A percentile compares a stretch with the other conserved stretches of the same genome.
Conservation (phyloP, 2,888 invertebrate species). For the Cataglyphis cursor region DNA sequence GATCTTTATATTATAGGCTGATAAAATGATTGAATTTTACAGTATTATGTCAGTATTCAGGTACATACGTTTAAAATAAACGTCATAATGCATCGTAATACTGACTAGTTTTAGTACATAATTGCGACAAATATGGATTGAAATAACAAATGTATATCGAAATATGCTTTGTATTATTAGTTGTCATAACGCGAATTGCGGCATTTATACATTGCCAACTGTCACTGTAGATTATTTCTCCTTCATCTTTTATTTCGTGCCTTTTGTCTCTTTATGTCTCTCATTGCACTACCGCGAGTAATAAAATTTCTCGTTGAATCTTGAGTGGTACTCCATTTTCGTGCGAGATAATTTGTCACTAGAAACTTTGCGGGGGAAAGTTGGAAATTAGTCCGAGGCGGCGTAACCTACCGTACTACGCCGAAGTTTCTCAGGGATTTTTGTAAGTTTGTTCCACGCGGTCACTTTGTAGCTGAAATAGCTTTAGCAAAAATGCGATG, state of each 20-base stretch:
- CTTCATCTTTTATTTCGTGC: slow-evolving; percentile 58
- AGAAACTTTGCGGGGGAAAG: slow-evolving; percentile 65
- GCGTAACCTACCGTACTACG: slow-evolving; percentile 52
- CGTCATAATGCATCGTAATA: background rate
- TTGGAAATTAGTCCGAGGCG: slow-evolving; percentile 71
- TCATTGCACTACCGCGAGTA: slow-evolving; percentile 41
- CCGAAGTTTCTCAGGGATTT: slow-evolving; percentile 60
- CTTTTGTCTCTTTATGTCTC: slow-evolving; percentile 23
- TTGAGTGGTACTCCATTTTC: slow-evolving; percentile 71
- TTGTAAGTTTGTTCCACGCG: slow-evolving; percentile 44
- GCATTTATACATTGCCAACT: slow-evolving; percentile 51
- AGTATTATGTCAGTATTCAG: background rate
- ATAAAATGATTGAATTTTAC: background rate
- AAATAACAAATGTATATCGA: slow-evolving; percentile 55
- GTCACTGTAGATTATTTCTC: slow-evolving; percentile 45
- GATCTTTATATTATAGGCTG: background rate
- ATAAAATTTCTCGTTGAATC: slow-evolving; percentile 72
- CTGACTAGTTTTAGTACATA: background rate
- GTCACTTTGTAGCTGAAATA: slow-evolving; percentile 22
- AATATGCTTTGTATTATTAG: slow-evolving; percentile 46
- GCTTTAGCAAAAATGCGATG: slow-evolving; percentile 24
- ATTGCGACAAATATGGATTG: background rate
- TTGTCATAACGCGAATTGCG: slow-evolving; percentile 55
- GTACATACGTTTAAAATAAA: slow-evolving; percentile 1
- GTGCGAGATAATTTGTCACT: slow-evolving; percentile 70